These are phyloP conservation scores for Platanista minor DNA, from an alignment of 2,113 vertebrate species.

Conservation along the genomic window DNA sequence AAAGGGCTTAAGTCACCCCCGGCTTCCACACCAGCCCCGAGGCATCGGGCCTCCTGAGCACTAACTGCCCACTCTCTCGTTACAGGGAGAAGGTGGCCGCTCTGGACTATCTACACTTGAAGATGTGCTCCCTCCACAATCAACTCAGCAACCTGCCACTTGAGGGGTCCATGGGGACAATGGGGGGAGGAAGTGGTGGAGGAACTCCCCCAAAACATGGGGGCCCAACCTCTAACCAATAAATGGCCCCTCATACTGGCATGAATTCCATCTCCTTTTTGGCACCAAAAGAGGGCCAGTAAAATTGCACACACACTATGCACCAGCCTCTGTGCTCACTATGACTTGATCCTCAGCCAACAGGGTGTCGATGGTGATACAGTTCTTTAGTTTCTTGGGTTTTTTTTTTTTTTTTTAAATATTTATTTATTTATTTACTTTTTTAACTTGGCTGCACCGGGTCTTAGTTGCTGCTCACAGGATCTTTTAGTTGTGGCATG, in stretches of 20 bases:
- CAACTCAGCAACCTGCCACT: slow-evolving; percentile 74
- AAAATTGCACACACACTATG: fast-evolving
- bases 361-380: background rate
- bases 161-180: slow-evolving; percentile 63
- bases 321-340: background rate
- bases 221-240: slow-evolving; percentile 61
- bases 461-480: too few species aligned
- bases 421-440: too few species aligned
- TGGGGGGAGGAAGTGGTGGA: slow-evolving; percentile 55
- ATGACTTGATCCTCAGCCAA: background rate
- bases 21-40: background rate
- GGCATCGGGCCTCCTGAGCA: fast-evolving
- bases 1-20: background rate
- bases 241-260: slow-evolving; percentile 67
- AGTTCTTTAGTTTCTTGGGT: too few species aligned
- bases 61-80: background rate
- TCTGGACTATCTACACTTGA: slow-evolving; percentile 70
- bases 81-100: slow-evolving; percentile 74
- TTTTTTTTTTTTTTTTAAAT: too few species aligned
- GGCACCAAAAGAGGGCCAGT: background rate
- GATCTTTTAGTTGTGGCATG: too few species aligned
- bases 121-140: slow-evolving; percentile 74
- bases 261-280: slow-evolving; percentile 50
- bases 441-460: too few species aligned
- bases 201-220: slow-evolving; percentile 56